These are phyloP conservation scores for Proisotoma minuta DNA, from an alignment of 2,888 invertebrate genomes.

Conservation along the genomic window DNA sequence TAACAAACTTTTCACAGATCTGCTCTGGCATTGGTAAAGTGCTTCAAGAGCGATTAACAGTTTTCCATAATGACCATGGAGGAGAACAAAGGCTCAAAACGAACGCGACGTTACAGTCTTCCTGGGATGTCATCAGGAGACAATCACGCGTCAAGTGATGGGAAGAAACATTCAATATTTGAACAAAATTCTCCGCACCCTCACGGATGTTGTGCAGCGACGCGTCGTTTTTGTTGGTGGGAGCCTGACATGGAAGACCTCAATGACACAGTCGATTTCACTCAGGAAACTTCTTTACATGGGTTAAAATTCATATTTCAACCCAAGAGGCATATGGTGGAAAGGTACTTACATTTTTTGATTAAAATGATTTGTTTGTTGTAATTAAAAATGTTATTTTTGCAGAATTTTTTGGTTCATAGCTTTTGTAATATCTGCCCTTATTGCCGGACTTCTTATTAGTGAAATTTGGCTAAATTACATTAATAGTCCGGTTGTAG, in stretches of 20 bases:
- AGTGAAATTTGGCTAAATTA: conserved; percentile 57
- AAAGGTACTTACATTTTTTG: conserved; percentile 29
- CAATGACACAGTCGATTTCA: conserved; percentile 30
- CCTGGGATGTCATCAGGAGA: no score
- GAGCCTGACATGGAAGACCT: conserved; percentile 32
- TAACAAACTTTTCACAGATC: no score
- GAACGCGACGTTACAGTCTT: no score
- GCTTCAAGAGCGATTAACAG: no score
- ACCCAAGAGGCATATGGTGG: conserved; percentile 34
- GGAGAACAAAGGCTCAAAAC: no score
- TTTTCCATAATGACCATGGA: no score
- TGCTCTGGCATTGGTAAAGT: no score
- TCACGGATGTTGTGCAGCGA: conserved; percentile 24
- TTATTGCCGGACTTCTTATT: conserved; percentile 37
- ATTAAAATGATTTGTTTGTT: background rate
- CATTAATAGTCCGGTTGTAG: conserved; percentile 68
- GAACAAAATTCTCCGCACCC: background rate
- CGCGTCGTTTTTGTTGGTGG: conserved; percentile 37
- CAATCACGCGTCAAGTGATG: no score
- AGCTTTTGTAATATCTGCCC: conserved; percentile 33
- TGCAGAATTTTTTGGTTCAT: conserved; percentile 43
- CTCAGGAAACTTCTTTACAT: conserved; percentile 32
- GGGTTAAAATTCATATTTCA: conserved; percentile 41
- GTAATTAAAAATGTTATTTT: background rate
- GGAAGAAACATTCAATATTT: no score